Conservation (phyloP, 1,140 invertebrate genomes). For the Cydia fagiglandana region DNA sequence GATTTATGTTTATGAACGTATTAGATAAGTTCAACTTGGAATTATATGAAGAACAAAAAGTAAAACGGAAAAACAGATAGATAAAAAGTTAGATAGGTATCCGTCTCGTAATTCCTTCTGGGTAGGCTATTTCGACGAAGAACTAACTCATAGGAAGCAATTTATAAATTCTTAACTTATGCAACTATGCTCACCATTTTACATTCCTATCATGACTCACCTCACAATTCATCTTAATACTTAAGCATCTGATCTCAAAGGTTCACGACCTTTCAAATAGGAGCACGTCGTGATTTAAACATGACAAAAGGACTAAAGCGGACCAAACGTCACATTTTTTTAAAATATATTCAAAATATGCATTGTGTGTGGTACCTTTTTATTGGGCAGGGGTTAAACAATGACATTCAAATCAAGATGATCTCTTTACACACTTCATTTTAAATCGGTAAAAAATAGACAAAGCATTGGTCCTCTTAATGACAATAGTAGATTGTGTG, state of each 20-base stretch:
- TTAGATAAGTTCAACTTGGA: no score
- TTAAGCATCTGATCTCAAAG: constrained; percentile 36
- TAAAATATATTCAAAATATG: constrained; percentile 74
- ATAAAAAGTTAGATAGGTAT: not conserved
- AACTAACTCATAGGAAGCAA: not conserved
- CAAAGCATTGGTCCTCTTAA: constrained; percentile 56
- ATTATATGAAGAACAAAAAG: not conserved
- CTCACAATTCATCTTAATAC: constrained; percentile 57
- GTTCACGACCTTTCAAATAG: constrained; percentile 62
- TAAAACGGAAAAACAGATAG: not conserved
- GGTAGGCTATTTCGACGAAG: not conserved
- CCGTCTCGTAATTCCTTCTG: not conserved
- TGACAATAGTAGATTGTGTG: constrained; percentile 41
- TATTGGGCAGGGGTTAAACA: constrained; percentile 56
- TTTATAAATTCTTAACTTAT: not conserved
- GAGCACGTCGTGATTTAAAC: constrained; percentile 52
- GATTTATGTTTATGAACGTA: no score
- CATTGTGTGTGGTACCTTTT: constrained; percentile 64
- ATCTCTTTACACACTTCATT: constrained; percentile 46
- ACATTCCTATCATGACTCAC: constrained; percentile 36
- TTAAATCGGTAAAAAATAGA: constrained; percentile 58
- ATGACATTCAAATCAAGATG: constrained; percentile 56
- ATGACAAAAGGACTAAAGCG: constrained; percentile 59
- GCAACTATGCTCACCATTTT: constrained; percentile 1
- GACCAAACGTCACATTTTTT: constrained; percentile 70